A percentile compares a stretch with the other conserved stretches of the same genome.
phyloP scores from a whole-genome alignment of 2,888 invertebrate genomes.

The Scaptomyza polygonia region DNA sequence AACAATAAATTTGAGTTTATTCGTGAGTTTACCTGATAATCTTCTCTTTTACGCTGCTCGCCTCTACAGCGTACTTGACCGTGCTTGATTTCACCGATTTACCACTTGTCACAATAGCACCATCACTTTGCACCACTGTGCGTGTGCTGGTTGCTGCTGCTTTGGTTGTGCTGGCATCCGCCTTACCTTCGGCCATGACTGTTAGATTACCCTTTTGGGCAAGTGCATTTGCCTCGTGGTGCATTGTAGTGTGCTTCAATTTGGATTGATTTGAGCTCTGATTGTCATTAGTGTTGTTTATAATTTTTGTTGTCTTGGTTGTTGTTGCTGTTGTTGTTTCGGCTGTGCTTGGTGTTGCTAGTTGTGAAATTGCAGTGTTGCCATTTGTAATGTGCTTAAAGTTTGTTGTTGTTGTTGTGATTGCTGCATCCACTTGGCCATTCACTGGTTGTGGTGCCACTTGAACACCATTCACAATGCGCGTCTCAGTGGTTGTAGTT shows the following conservation, averaged over 20 bases:
- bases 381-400: slow-evolving; percentile 22
- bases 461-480: slow-evolving; percentile 8
- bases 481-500: slow-evolving; percentile 44
- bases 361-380: slow-evolving; percentile 3
- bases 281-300: slow-evolving; percentile 27
- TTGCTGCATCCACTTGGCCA: slow-evolving; percentile 2
- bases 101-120: slow-evolving; percentile 72
- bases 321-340: slow-evolving; percentile 22
- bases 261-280: slow-evolving; percentile 20
- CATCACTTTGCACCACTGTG: slow-evolving; percentile 67
- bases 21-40: slow-evolving; percentile 80
- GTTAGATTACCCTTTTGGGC: slow-evolving; percentile 59
- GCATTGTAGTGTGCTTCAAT: slow-evolving; percentile 48
- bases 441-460: slow-evolving; percentile 1
- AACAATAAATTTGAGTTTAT: not conserved
- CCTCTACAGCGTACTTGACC: slow-evolving; percentile 86
- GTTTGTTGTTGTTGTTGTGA: slow-evolving; percentile 11
- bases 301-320: slow-evolving; percentile 32
- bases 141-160: slow-evolving; percentile 53
- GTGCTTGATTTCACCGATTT: slow-evolving; percentile 83
- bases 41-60: slow-evolving; percentile 86
- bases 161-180: slow-evolving; percentile 69
- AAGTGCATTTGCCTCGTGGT: slow-evolving; percentile 59
- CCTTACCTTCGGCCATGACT: slow-evolving; percentile 61
- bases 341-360: slow-evolving; percentile 28